Conservation (phyloP, 2,113 vertebrate species). For the Narcine bancroftii region DNA sequence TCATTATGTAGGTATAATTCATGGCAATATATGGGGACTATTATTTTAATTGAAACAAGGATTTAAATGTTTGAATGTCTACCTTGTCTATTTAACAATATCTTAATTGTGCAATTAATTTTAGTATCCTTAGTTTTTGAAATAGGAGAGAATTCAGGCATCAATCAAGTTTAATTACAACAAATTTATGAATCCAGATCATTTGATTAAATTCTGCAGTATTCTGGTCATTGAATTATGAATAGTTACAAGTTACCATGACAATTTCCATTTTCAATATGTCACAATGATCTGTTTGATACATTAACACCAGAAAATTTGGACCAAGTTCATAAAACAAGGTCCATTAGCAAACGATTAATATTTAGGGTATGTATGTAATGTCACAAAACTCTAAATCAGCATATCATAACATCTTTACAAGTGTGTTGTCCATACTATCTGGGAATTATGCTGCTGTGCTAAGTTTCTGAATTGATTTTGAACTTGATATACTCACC, state of each 20-base stretch:
- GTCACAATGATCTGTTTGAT: background rate
- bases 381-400: background rate
- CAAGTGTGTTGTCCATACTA: background rate
- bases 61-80: background rate
- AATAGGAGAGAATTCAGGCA: slow-evolving; percentile 44
- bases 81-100: slow-evolving; percentile 46
- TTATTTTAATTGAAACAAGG: background rate
- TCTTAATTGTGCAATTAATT: slow-evolving; percentile 54
- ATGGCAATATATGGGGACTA: background rate
- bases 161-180: background rate
- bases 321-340: background rate
- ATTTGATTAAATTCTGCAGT: background rate
- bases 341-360: background rate
- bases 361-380: background rate
- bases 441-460: background rate
- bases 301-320: background rate
- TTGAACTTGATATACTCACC: slow-evolving; percentile 59
- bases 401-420: background rate
- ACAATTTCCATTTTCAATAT: background rate
- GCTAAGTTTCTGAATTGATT: background rate
- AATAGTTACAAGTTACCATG: background rate
- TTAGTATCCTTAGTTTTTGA: slow-evolving; percentile 57
- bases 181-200: background rate
- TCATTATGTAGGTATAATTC: background rate
- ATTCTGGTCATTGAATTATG: background rate